A percentile compares a stretch with the other conserved stretches of the same genome.
Conservation (phyloP, 2,888 invertebrate species). For the Synergus japonicus region DNA sequence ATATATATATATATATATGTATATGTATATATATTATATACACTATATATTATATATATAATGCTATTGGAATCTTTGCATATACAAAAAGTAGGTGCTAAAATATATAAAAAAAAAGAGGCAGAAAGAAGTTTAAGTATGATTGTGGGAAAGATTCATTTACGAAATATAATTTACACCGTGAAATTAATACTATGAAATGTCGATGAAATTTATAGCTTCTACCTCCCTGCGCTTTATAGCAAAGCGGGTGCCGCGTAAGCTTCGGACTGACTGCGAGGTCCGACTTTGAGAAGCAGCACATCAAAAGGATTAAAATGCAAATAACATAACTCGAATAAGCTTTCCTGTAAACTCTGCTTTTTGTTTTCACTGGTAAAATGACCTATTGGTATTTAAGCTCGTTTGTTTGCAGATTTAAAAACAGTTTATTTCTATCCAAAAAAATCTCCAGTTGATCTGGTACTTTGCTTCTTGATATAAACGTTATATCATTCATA, state of each 20-base stretch:
- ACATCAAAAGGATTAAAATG: slow-evolving; percentile 70
- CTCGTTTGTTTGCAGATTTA: not conserved
- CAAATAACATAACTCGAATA: slow-evolving; percentile 55
- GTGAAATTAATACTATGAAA: slow-evolving; percentile 21
- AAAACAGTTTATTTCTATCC: not conserved
- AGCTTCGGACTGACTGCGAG: slow-evolving; percentile 55
- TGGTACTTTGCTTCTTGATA: not conserved
- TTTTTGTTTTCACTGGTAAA: slow-evolving; percentile 29
- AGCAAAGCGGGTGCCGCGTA: slow-evolving; percentile 56
- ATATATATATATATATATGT: too few relatives aligned
- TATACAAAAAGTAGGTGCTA: not conserved
- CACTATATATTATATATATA: too few relatives aligned
- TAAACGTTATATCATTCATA: too few relatives aligned
- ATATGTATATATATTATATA: too few relatives aligned
- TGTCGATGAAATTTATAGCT: slow-evolving; percentile 53
- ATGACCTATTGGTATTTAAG: slow-evolving; percentile 24
- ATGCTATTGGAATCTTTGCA: not conserved
- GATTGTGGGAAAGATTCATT: not conserved
- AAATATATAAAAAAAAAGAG: not conserved
- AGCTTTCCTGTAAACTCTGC: slow-evolving; percentile 44
- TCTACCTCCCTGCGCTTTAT: slow-evolving; percentile 60
- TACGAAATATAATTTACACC: slow-evolving; percentile 20
- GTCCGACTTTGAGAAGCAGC: slow-evolving; percentile 63
- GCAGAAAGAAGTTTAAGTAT: not conserved
- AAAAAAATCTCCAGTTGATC: not conserved